Conservation (phyloP, 2,888 invertebrate species). For the Macropis europaea region DNA sequence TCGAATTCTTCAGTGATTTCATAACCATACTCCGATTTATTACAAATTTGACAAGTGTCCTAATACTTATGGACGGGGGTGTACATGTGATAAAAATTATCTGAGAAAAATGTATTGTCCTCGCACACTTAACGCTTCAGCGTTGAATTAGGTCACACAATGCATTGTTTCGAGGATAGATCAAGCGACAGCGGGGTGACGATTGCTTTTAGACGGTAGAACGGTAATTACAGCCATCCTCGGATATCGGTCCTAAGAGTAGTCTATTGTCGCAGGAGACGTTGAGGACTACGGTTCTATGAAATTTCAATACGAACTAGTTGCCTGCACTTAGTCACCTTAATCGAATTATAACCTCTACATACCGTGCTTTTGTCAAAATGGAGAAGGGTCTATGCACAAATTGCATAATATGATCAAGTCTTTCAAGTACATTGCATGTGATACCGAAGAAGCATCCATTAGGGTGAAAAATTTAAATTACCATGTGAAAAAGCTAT, state of each 20-base stretch:
- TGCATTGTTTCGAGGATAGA: slow-evolving; percentile 41
- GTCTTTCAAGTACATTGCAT: neutral
- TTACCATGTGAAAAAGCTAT: neutral
- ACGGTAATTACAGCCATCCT: slow-evolving; percentile 50
- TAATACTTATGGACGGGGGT: too few species aligned
- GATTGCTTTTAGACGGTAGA: slow-evolving; percentile 53
- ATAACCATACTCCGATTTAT: too few species aligned
- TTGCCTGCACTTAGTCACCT: slow-evolving; percentile 56
- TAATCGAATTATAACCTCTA: slow-evolving; percentile 53
- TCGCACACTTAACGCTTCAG: neutral
- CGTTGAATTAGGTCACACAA: slow-evolving; percentile 35
- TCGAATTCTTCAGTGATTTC: neutral
- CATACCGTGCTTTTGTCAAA: slow-evolving; percentile 27
- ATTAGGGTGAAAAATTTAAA: neutral
- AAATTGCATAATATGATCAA: slow-evolving; percentile 41
- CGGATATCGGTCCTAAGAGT: slow-evolving; percentile 27
- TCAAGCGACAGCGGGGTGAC: slow-evolving; percentile 20
- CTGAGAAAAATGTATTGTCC: slow-evolving; percentile 4
- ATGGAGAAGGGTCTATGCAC: slow-evolving; percentile 22
- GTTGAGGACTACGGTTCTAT: slow-evolving; percentile 20
- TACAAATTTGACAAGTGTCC: too few species aligned
- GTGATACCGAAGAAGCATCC: neutral
- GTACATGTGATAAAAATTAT: slow-evolving; percentile 4
- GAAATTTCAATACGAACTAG: slow-evolving; percentile 44
- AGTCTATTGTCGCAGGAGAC: slow-evolving; percentile 45